Base-by-base conservation (phyloP, 2,113 vertebrate genomes). In the Crotalus viridis region DNA sequence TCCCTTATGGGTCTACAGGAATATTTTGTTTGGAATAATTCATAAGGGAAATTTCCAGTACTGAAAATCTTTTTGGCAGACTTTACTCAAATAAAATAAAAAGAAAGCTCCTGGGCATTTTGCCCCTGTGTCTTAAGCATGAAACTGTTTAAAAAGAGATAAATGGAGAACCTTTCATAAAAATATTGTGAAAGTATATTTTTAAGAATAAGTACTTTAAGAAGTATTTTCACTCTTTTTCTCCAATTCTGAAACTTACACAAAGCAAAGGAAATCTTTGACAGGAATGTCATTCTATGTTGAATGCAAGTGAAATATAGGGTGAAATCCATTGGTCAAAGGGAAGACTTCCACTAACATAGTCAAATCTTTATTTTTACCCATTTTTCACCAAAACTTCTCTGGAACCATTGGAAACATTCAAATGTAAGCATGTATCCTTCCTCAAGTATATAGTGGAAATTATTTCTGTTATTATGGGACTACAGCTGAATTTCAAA, bases 21-120 rank as follows among this genome's bases (percentile, higher is more conserved):
- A 93, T 96, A 90, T 95, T 81, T 96, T 96, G 96, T 95, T 95
- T 97, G 92, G 48, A 93, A 89, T 97, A 96, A 95, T 97, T 97
- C 96, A 96, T 91, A 26, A 56, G 88, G 97, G 97, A 97, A 93
- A 95, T 97, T 98, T 97, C 96, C 97, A 97, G 0, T 92, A 92
- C 96, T 51, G 88, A 96, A 87, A 89, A 95, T 94, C 91, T 94
- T 92, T 86, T 95, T 93, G 93, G 94, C 96, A 88, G 74, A 0
- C 26, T 96, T 96, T 96, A 96, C 95, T 89, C 92, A 33, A 93
- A 94, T 95, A 95, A 96, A 95, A 93, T 92, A 89, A 96, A 95
- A 93, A 92, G 93, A 94, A 95, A 96, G 93, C 91, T 96, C 96
- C 15, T 94, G 94, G 96, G 96, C 95, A 96, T 95, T 91, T 90